Conservation (phyloP, 1,140 invertebrate species). For the Listronotus bonariensis region DNA sequence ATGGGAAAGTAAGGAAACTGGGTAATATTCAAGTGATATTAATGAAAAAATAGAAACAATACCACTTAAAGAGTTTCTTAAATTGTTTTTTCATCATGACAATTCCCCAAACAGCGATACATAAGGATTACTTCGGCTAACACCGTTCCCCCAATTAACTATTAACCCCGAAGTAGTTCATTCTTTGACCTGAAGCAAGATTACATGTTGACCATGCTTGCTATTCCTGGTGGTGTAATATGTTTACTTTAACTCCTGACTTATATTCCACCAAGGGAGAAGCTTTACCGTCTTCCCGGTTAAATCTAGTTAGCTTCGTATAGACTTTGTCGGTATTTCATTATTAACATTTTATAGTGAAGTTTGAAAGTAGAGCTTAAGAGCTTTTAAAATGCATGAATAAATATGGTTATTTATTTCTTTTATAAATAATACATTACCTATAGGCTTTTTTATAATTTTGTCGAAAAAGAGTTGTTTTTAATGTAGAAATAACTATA, state of each 20-base stretch:
- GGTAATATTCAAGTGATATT: no score
- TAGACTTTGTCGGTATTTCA: constrained; percentile 18
- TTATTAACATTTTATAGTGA: constrained; percentile 18
- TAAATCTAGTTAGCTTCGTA: constrained; percentile 19
- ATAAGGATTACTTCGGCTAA: constrained; percentile 26
- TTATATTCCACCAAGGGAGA: constrained; percentile 29
- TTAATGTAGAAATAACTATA: no score
- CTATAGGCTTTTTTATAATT: no score
- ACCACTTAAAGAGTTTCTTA: no score
- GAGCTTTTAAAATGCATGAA: constrained; percentile 3
- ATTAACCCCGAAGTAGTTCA: constrained; percentile 24
- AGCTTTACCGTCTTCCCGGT: constrained; percentile 18
- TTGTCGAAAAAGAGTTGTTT: no score
- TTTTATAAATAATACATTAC: no score
- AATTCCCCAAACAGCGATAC: constrained; percentile 4
- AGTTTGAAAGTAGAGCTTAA: constrained; percentile 4
- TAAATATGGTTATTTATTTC: no score
- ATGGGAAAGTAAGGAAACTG: no score
- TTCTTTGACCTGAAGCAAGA: constrained; percentile 36
- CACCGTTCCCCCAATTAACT: constrained; percentile 34
- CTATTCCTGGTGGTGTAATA: constrained; percentile 36
- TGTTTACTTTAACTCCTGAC: constrained; percentile 35
- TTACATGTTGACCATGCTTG: constrained; percentile 37
- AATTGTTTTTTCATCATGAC: no score
- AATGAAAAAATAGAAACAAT: no score